Percentiles rank a stretch among this genome's conserved stretches.
Evolutionary conservation across 2,888 invertebrate genomes (phyloP).

Genomic region (Disparrhopalites patrizii): DNA sequence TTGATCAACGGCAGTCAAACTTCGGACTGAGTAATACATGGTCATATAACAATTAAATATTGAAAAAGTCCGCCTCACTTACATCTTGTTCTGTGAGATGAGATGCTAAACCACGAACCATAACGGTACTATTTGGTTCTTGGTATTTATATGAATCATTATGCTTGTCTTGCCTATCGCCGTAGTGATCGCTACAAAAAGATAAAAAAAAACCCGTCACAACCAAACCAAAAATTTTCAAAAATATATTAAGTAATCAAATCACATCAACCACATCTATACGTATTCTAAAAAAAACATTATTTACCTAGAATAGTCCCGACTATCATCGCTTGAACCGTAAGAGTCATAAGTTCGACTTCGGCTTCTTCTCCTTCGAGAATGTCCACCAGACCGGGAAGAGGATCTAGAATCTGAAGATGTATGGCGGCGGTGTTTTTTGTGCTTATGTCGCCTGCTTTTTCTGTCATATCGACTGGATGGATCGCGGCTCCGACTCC

Average conservation of each 20-base stretch:
- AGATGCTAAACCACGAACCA: constrained; percentile 68
- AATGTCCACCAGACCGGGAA: constrained; percentile 29
- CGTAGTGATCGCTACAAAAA: constrained; percentile 34
- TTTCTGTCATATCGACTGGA: constrained; percentile 33
- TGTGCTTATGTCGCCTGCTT: constrained; percentile 29
- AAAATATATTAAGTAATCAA: not conserved
- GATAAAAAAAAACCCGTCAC: not conserved
- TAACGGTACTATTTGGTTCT: constrained; percentile 66
- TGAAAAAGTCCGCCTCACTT: no score
- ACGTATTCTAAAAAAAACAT: no score
- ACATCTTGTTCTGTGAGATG: constrained; percentile 74
- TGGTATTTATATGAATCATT: constrained; percentile 56
- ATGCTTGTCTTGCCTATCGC: constrained; percentile 33
- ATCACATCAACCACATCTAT: no score
- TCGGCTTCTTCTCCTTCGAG: constrained; percentile 28
- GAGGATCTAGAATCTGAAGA: constrained; percentile 37
- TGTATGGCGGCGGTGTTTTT: constrained; percentile 16
- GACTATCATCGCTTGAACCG: constrained; percentile 33
- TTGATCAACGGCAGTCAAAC: not conserved
- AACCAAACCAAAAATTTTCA: not conserved
- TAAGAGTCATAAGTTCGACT: constrained; percentile 34
- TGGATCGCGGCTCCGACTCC: constrained; percentile 16
- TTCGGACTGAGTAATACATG: not conserved
- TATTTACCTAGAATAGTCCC: constrained; percentile 30
- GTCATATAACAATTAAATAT: not conserved